These are phyloP conservation scores for Hydrochoerus hydrochaeris DNA, from an alignment of 2,113 vertebrate species.

Conservation along the genomic window DNA sequence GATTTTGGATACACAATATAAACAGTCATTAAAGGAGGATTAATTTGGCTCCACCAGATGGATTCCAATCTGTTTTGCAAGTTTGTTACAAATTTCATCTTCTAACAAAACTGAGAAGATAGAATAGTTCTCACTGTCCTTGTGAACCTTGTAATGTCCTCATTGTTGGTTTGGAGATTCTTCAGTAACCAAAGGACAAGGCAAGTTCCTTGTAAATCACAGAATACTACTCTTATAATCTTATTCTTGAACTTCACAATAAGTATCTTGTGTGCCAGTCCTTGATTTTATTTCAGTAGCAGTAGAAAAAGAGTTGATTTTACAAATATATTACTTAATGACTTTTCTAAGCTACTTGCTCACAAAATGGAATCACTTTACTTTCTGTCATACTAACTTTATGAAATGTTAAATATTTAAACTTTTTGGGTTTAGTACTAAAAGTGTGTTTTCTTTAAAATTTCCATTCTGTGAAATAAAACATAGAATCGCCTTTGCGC, in stretches of 20 bases:
- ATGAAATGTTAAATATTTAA: slow-evolving; percentile 28
- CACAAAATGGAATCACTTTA: slow-evolving; percentile 11
- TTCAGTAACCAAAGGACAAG: background rate
- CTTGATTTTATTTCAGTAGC: slow-evolving; percentile 5
- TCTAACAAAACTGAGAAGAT: slow-evolving; percentile 63
- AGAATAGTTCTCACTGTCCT: background rate
- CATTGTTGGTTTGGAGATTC: background rate
- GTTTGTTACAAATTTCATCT: slow-evolving; percentile 73
- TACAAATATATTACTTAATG: background rate
- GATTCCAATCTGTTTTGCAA: slow-evolving; percentile 77
- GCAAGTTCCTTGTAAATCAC: background rate
- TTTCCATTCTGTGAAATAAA: slow-evolving; percentile 1
- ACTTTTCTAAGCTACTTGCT: slow-evolving; percentile 19
- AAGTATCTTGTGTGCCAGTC: background rate
- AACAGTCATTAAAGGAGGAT: slow-evolving; percentile 80
- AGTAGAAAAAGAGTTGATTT: slow-evolving; percentile 20
- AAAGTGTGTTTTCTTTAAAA: slow-evolving; percentile 16
- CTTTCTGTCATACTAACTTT: background rate
- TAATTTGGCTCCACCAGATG: slow-evolving; percentile 78
- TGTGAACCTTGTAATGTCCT: background rate
- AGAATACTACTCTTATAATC: background rate
- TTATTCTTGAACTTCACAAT: background rate
- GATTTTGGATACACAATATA: slow-evolving; percentile 73
- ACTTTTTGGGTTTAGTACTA: background rate
- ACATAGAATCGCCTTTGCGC: background rate